These are phyloP conservation scores for Holothuria scabra DNA, from an alignment of 53 echinoderm and acorn worm genomes.

Conservation along the genomic window DNA sequence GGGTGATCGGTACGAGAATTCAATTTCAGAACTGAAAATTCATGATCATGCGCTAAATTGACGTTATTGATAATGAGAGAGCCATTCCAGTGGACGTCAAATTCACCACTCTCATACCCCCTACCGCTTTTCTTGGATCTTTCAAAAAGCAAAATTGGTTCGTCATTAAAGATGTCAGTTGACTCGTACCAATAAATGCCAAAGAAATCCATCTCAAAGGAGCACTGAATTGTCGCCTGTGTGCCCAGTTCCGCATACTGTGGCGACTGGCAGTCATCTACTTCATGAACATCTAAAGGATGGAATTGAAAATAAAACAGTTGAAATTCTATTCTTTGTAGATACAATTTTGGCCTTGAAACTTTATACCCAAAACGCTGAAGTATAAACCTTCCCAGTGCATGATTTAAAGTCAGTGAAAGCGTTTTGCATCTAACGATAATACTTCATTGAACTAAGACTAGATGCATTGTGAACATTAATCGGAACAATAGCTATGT, in stretches of 20 bases:
- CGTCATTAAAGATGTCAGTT: background rate
- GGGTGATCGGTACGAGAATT: background rate
- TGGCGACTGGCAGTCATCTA: background rate
- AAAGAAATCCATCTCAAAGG: background rate
- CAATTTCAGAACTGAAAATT: background rate
- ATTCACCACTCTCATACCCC: constrained; percentile 1
- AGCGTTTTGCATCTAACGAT: too few relatives aligned
- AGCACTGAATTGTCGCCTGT: background rate
- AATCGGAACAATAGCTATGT: too few relatives aligned
- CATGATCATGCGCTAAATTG: background rate
- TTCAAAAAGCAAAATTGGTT: constrained; percentile 1
- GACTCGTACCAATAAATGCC: constrained; percentile 16
- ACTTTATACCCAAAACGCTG: too few relatives aligned
- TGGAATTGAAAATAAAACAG: too few relatives aligned
- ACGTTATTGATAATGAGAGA: constrained; percentile 1
- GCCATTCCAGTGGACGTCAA: constrained; percentile 1
- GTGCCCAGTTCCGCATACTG: background rate
- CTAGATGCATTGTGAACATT: too few relatives aligned
- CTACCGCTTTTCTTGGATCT: background rate
- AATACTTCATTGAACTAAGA: too few relatives aligned
- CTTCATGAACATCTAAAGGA: too few relatives aligned
- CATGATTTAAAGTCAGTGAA: too few relatives aligned
- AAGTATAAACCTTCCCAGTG: too few relatives aligned
- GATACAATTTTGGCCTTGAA: too few relatives aligned
- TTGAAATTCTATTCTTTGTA: too few relatives aligned